Evolutionary conservation across 1,140 invertebrate genomes (phyloP).

Genomic region (Aphidius ervi): DNA sequence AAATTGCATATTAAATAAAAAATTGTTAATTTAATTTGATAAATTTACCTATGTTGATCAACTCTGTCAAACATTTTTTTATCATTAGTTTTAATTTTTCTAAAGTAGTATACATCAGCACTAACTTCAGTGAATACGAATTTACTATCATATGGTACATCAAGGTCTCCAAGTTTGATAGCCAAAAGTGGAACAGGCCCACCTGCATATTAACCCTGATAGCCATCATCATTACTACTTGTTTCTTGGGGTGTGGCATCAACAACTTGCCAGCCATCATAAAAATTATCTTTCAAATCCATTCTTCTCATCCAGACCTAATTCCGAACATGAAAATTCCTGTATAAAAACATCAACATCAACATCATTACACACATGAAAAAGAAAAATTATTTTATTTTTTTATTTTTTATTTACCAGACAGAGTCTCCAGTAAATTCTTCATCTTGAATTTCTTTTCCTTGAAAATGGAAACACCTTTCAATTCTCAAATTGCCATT

Average conservation of each 20-base stretch:
- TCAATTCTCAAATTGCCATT: conserved; percentile 88
- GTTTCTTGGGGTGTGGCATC: conserved; percentile 90
- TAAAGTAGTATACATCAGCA: conserved; percentile 83
- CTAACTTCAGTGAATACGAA: conserved; percentile 88
- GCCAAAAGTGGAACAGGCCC: conserved; percentile 79
- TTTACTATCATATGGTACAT: conserved; percentile 73
- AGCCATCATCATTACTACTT: conserved; percentile 57
- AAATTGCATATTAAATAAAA: not conserved
- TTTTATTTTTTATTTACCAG: conserved; percentile 56
- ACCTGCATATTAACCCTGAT: conserved; percentile 63
- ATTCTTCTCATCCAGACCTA: conserved; percentile 86
- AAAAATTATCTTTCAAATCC: conserved; percentile 16
- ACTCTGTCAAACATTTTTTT: conserved; percentile 76
- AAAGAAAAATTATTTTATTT: too few species aligned
- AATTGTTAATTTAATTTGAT: conserved; percentile 9
- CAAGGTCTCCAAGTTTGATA: conserved; percentile 77
- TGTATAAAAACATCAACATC: conserved; percentile 23
- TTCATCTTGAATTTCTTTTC: conserved; percentile 64
- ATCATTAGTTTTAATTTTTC: conserved; percentile 73
- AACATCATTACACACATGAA: too few species aligned
- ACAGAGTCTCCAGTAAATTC: conserved; percentile 71
- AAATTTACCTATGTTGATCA: conserved; percentile 61
- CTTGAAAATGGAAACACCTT: conserved; percentile 78
- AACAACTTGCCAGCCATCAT: conserved; percentile 85
- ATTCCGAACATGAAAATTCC: conserved; percentile 95